Evolutionary conservation across 2,888 invertebrate genomes (phyloP), one percentile per base, ranked within the genome.

Genomic region (Plemyria rubiginata): DNA sequence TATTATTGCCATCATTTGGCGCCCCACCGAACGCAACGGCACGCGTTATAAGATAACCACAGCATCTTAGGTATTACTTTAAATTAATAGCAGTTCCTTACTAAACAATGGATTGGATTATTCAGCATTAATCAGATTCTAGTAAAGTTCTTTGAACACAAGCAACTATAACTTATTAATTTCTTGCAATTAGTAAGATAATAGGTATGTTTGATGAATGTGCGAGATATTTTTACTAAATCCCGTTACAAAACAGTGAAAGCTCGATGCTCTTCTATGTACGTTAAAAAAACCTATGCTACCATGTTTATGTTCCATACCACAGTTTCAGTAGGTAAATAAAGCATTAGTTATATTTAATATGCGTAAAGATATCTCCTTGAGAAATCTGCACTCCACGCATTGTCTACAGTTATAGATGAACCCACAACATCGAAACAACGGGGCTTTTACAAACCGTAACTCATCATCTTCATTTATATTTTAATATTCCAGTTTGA

Each of bases 381-480:
- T 70, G 67, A 62, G 68, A 70, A 63, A 50, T 50, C 12, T 6
- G 16, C 15, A 40, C 40, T 29, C 29, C 61, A 60, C 61, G 64
- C 75, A 80, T 81, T 82, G 81, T 83, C 78, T 74, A 68, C 82
- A 77, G 74, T 68, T 54, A 50, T 46, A 68, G 68, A 64, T 72
- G 74, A 78, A 73, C 75, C 70, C 59, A 67, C 54, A 61, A 62
- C 75, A 70, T 74, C 76, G 80, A 55, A 73, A 73, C 81, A 87
- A 87, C 90, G 84, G 88, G 83, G 77, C 74, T 73, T 73, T 53
- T 53, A 61, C 67, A 74, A 72, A 76, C 70, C 72, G 67, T 76
- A 75, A 65, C 65, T 70, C 68, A 75, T 67, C 61, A 69, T 70
- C 68, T 71, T 70, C 63, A 67, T 75, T 71, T 73, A 66, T 65